These are phyloP conservation scores for Sebastes schlegelii DNA, from an alignment of 2,113 vertebrate species.

Conservation along the genomic window DNA sequence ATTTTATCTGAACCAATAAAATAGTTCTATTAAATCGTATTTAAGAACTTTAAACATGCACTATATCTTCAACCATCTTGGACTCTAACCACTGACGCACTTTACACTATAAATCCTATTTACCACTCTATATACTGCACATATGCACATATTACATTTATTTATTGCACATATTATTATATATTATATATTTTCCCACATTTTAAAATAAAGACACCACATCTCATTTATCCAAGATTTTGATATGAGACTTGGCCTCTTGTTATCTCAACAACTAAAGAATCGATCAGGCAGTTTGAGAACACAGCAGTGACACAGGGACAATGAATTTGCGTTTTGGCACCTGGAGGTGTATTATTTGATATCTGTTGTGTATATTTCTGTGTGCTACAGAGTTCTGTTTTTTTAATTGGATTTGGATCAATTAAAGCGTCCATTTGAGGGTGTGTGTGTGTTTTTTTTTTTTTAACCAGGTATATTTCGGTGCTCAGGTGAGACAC, in stretches of 20 bases:
- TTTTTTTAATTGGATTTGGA: background rate
- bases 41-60: no score
- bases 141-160: no score
- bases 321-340: no score
- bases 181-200: background rate
- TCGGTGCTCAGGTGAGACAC: conserved; percentile 41
- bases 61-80: no score
- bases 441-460: conserved; percentile 26
- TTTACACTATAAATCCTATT: no score
- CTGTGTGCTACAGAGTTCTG: no score
- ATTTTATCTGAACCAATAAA: background rate
- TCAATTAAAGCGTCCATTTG: conserved; percentile 54
- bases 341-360: no score
- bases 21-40: background rate
- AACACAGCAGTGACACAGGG: no score
- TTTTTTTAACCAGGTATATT: conserved; percentile 26
- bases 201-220: background rate
- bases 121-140: no score
- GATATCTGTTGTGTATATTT: no score
- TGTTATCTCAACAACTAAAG: conserved; percentile 13
- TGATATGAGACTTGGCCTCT: background rate
- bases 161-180: no score
- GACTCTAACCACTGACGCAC: no score
- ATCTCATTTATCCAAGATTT: background rate
- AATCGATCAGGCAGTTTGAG: conserved; percentile 1